Evolutionary conservation across 2,888 invertebrate genomes (phyloP), one percentile per base, ranked within the genome.

Genomic region (Tetheella fluctuosa): DNA sequence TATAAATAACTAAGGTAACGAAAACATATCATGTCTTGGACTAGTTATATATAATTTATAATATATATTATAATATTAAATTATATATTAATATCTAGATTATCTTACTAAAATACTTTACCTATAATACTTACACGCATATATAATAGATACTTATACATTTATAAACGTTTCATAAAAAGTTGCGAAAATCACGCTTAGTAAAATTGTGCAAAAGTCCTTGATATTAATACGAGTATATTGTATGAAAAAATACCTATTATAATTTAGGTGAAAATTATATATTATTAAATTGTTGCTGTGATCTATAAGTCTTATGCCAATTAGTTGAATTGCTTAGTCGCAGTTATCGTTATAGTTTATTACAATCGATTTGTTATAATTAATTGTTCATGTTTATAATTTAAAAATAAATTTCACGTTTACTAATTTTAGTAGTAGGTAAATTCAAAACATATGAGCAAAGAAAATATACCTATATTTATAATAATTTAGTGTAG

Each of bases 301-400:
- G 78, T 80, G 76, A 68, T 71, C 57, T 70, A 58, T 63, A 65
- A 65, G 76, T 81, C 76, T 77, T 77, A 78, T 77, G 76, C 68
- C 54, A 58, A 67, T 74, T 76, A 74, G 75, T 71, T 76, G 61
- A 63, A 52, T 56, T 23, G 64, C 70, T 37, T 56, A 10, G 65
- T 71, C 71, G 71, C 13, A 13, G 13, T 13, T 34, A 13, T 42
- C 42, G n/a, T n/a, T n/a, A n/a, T 6, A n/a, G 42, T 42, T 42
- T 67, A 60, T 37, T 15, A 15, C 13, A 15, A 55, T 57, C 28
- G 5, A 25, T 53, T 17, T 23, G n/a, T 30, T 12, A 54, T 17
- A 42, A 39, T 59, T 42, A 34, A 6, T 48, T 13, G 48, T 48
- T 48, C 48, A 52, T 10, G 2, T 10, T 30, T 30, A 10, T 8